These are phyloP conservation scores for Dilophus febrilis DNA, from an alignment of 2,888 invertebrate species.

Conservation along the genomic window DNA sequence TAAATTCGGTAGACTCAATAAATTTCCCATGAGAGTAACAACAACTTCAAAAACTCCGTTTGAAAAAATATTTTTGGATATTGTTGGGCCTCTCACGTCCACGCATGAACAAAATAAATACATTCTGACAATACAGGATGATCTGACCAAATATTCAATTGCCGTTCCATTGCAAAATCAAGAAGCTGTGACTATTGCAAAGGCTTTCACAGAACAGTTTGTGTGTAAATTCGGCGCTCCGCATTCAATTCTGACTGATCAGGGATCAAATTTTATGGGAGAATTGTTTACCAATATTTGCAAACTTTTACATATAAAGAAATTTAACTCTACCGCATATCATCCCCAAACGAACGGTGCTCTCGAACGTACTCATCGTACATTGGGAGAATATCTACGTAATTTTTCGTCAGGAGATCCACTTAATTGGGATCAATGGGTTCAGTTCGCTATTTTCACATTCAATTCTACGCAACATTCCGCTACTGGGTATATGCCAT, in stretches of 20 bases:
- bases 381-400: constrained; percentile 17
- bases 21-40: background rate
- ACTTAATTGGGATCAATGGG: constrained; percentile 19
- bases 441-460: constrained; percentile 16
- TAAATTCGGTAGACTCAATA: background rate
- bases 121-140: background rate
- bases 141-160: background rate
- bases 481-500: constrained; percentile 15
- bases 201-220: background rate
- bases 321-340: constrained; percentile 16
- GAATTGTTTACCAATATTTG: constrained; percentile 15
- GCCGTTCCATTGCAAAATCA: background rate
- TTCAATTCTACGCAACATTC: constrained; percentile 16
- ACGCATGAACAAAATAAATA: background rate
- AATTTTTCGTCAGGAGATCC: constrained; percentile 16
- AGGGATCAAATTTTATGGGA: constrained; percentile 32
- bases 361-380: constrained; percentile 18
- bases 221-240: constrained; percentile 16
- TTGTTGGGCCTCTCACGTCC: background rate
- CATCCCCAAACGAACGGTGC: constrained; percentile 18
- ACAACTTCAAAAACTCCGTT: background rate
- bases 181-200: background rate
- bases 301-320: constrained; percentile 16
- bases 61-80: background rate
- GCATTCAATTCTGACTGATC: constrained; percentile 37